Evolutionary conservation across 2,888 invertebrate species (phyloP).

Genomic region (Apodemia duryi): DNA sequence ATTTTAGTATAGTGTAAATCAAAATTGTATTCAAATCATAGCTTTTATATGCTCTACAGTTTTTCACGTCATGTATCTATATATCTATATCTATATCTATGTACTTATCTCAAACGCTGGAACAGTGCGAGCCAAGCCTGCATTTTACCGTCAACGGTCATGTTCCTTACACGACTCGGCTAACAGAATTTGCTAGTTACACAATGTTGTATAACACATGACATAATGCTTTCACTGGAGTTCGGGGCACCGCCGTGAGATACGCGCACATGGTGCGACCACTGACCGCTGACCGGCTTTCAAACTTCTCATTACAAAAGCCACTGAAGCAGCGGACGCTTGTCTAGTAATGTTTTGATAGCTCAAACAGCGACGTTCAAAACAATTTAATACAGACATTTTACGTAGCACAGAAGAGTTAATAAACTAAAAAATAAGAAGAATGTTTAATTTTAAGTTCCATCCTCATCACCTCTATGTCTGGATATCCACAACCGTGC

Average conservation of each 20-base stretch:
- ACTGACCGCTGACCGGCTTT: constrained; percentile 9
- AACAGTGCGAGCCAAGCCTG: no score
- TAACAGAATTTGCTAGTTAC: background rate
- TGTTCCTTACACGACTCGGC: background rate
- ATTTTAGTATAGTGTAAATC: no score
- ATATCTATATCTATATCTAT: no score
- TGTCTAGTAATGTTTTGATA: background rate
- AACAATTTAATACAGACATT: background rate
- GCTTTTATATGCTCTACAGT: no score
- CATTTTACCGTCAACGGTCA: background rate
- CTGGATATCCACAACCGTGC: no score
- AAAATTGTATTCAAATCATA: no score
- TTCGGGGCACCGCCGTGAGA: background rate
- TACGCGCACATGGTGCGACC: background rate
- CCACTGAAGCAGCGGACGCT: background rate
- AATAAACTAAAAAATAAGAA: no score
- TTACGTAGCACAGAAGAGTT: background rate
- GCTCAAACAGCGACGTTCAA: background rate
- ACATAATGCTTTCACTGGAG: constrained; percentile 2
- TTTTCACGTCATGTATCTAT: no score
- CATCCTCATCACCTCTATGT: no score
- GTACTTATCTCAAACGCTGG: no score
- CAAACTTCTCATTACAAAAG: background rate
- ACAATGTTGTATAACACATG: background rate
- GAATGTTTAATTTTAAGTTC: no score